These are phyloP conservation scores for Diachrysia chrysitis DNA, from an alignment of 2,888 invertebrate species.

Conservation along the genomic window DNA sequence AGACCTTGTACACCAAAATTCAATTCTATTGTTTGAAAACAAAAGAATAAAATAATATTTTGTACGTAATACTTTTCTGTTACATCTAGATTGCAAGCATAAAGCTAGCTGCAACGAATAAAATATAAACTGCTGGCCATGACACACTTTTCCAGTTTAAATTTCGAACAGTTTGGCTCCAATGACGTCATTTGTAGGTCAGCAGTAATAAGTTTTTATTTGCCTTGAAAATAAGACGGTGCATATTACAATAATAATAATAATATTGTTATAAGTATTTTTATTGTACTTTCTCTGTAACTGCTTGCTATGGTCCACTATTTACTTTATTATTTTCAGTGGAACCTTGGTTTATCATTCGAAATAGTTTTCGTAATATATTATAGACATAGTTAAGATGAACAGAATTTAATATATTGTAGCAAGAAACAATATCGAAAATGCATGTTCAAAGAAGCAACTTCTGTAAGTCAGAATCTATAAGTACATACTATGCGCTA, in stretches of 20 bases:
- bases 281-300: too few species aligned
- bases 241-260: neutral
- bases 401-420: too few species aligned
- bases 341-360: neutral
- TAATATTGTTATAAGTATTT: too few species aligned
- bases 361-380: too few species aligned
- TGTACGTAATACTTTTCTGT: neutral
- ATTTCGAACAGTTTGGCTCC: conserved; percentile 1
- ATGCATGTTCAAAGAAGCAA: too few species aligned
- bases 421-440: too few species aligned
- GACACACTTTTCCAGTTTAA: conserved; percentile 6
- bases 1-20: neutral
- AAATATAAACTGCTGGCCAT: conserved; percentile 6
- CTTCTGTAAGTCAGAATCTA: neutral
- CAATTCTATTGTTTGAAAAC: neutral
- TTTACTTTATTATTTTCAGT: neutral
- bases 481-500: neutral
- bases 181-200: neutral
- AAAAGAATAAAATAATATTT: neutral
- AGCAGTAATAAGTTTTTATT: neutral
- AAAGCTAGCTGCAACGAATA: neutral
- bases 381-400: too few species aligned
- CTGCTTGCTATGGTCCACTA: neutral
- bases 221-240: neutral
- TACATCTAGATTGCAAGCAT: neutral